Conservation (phyloP, 2,888 invertebrate genomes). For the Nephrotoma appendiculata region DNA sequence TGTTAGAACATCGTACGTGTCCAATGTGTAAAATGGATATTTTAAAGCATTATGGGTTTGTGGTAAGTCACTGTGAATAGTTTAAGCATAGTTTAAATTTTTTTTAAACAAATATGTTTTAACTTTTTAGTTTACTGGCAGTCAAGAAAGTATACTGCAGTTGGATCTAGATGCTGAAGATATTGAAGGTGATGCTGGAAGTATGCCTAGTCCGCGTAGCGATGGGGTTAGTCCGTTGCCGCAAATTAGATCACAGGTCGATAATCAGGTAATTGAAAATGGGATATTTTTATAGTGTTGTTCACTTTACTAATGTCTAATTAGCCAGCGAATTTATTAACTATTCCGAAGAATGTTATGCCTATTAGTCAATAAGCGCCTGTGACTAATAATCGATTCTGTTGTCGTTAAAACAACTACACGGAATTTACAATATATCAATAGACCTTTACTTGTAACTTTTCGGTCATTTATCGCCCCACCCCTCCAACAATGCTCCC, state of each 20-base stretch:
- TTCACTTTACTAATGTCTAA: not conserved
- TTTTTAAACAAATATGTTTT: not conserved
- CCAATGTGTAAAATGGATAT: conserved; percentile 98
- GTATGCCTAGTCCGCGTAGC: conserved; percentile 20
- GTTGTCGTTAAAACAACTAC: no score
- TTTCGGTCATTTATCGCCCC: no score
- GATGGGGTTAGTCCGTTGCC: conserved; percentile 30
- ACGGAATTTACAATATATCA: no score
- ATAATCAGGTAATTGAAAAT: not conserved
- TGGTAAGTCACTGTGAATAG: conserved; percentile 45
- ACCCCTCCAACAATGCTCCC: no score
- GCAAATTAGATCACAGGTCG: conserved; percentile 24
- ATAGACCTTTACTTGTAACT: no score
- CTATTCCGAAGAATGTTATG: no score
- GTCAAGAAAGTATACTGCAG: conserved; percentile 72
- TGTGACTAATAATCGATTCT: no score
- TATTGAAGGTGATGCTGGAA: conserved; percentile 22
- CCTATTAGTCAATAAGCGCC: no score
- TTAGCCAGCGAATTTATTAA: not conserved
- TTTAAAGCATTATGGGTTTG: conserved; percentile 74
- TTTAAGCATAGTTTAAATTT: not conserved
- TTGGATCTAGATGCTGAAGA: conserved; percentile 42
- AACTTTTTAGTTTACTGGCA: conserved; percentile 53
- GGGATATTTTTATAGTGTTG: not conserved
- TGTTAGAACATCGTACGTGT: conserved; percentile 86